phyloP scores from a whole-genome alignment of 1,140 invertebrate genomes.

The Orchesella cincta region DNA sequence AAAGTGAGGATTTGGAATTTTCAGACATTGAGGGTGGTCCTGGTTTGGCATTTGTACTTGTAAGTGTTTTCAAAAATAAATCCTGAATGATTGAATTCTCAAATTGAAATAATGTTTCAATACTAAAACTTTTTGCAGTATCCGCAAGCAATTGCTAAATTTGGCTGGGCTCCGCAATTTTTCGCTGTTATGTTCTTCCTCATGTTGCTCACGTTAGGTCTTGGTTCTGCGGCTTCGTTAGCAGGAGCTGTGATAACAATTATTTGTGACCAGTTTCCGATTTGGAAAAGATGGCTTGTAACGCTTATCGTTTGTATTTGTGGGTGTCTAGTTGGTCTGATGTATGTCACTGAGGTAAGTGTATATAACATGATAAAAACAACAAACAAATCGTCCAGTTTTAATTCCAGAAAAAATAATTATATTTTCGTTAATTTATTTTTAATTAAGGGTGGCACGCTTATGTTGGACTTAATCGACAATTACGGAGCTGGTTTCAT shows the following conservation, averaged over 20 bases:
- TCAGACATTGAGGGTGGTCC: background rate
- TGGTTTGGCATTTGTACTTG: slow-evolving; percentile 2
- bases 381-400: background rate
- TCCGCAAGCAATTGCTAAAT: slow-evolving; percentile 49
- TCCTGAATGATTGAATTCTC: background rate
- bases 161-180: slow-evolving; percentile 45
- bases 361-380: background rate
- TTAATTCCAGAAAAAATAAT: background rate
- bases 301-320: slow-evolving; percentile 60
- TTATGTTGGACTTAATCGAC: slow-evolving; percentile 79
- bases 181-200: slow-evolving; percentile 60
- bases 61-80: background rate
- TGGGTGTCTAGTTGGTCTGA: slow-evolving; percentile 69
- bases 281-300: slow-evolving; percentile 64
- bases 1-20: slow-evolving; percentile 42
- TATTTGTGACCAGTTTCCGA: slow-evolving; percentile 70
- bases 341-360: slow-evolving; percentile 69
- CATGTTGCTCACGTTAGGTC: slow-evolving; percentile 58
- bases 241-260: slow-evolving; percentile 68
- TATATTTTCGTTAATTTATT: background rate
- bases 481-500: slow-evolving; percentile 79
- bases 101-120: background rate
- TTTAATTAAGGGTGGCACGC: slow-evolving; percentile 71
- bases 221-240: slow-evolving; percentile 67
- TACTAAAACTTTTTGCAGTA: slow-evolving; percentile 30